These are phyloP conservation scores for Agonum fuliginosum DNA, from an alignment of 2,888 invertebrate species.

Conservation along the genomic window DNA sequence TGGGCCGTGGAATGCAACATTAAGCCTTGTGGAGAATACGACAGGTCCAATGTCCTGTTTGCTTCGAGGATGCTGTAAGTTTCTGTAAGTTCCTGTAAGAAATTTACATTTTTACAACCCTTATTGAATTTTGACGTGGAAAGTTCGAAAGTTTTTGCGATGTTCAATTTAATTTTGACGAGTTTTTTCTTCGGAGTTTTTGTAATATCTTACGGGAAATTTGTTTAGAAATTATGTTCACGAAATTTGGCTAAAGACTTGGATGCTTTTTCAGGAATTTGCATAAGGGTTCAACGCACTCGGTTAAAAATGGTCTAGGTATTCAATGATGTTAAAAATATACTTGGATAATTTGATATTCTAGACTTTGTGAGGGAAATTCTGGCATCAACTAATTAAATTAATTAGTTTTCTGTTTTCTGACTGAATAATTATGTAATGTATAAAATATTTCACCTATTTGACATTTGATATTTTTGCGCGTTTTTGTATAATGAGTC, in stretches of 20 bases:
- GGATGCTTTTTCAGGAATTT: neutral
- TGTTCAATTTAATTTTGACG: constrained; percentile 33
- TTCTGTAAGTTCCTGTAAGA: constrained; percentile 59
- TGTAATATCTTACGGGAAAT: constrained; percentile 19
- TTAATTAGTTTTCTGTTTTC: too few relatives aligned
- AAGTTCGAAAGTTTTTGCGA: constrained; percentile 23
- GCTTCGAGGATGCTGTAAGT: constrained; percentile 58
- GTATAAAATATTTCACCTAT: too few relatives aligned
- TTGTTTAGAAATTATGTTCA: neutral
- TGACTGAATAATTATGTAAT: too few relatives aligned
- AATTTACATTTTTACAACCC: constrained; percentile 56
- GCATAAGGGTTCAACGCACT: constrained; percentile 14
- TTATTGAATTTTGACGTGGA: constrained; percentile 42
- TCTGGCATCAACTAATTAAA: too few relatives aligned
- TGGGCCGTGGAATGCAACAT: constrained; percentile 48
- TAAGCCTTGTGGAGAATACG: constrained; percentile 35
- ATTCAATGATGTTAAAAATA: too few relatives aligned
- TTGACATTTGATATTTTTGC: too few relatives aligned
- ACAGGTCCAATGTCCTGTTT: constrained; percentile 53
- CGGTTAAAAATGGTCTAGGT: too few relatives aligned
- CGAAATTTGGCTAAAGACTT: neutral
- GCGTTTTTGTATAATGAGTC: too few relatives aligned
- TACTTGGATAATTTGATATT: too few relatives aligned
- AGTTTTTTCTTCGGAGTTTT: constrained; percentile 5
- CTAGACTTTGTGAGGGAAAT: too few relatives aligned